Conservation (phyloP, 2,888 invertebrate species). For the Zaprionus obscuricornis region DNA sequence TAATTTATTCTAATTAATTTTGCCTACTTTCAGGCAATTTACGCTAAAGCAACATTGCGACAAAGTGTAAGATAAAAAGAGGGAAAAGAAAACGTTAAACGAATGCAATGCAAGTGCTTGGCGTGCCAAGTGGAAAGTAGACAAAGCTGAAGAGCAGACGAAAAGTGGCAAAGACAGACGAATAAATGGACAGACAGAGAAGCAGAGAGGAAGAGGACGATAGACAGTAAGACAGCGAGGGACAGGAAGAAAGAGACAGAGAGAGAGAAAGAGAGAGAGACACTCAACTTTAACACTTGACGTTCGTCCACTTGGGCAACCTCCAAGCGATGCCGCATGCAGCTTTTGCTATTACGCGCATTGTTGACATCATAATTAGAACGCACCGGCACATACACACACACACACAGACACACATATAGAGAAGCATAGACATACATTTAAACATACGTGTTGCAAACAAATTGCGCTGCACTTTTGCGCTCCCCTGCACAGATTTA, state of each 20-base stretch:
- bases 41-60: slow-evolving; percentile 27
- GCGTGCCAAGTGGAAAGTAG: slow-evolving; percentile 52
- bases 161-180: too few relatives aligned
- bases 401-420: slow-evolving; percentile 22
- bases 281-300: slow-evolving; percentile 50
- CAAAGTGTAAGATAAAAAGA: slow-evolving; percentile 15
- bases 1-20: slow-evolving; percentile 7
- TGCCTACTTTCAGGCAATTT: slow-evolving; percentile 54
- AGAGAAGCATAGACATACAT: slow-evolving; percentile 28
- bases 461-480: slow-evolving; percentile 74
- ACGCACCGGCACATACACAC: slow-evolving; percentile 46
- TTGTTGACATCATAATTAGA: slow-evolving; percentile 76
- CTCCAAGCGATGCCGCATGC: not conserved
- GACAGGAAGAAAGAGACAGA: too few relatives aligned
- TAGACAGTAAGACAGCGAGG: too few relatives aligned
- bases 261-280: too few relatives aligned
- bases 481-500: slow-evolving; percentile 58
- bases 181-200: too few relatives aligned
- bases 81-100: slow-evolving; percentile 18
- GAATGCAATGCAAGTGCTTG: slow-evolving; percentile 40
- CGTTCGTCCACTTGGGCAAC: slow-evolving; percentile 20
- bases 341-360: slow-evolving; percentile 12
- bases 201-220: too few relatives aligned
- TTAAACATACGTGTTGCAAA: slow-evolving; percentile 45
- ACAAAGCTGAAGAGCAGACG: too few relatives aligned